Conservation (phyloP, 2,113 vertebrate species). For the Cygnus buccinator region DNA sequence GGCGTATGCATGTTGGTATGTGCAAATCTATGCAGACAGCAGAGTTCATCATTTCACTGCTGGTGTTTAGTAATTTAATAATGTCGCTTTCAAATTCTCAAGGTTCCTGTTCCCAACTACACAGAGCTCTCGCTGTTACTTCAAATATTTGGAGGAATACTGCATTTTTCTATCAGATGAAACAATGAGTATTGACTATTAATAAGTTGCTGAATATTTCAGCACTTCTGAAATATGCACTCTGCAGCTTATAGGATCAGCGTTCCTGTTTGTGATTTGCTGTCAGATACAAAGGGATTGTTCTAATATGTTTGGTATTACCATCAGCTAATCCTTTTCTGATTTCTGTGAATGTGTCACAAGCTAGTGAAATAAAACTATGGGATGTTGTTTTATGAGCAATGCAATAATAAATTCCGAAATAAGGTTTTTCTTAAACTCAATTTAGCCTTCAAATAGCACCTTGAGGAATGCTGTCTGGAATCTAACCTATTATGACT, state of each 20-base stretch:
- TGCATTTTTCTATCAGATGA: neutral
- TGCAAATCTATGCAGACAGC: accelerated
- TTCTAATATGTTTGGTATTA: conserved; percentile 53
- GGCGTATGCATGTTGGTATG: too few species aligned
- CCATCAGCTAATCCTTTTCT: conserved; percentile 31
- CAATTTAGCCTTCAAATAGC: conserved; percentile 2
- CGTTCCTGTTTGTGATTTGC: conserved; percentile 46
- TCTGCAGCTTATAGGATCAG: neutral
- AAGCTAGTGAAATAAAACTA: neutral
- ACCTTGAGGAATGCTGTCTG: neutral
- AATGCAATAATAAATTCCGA: conserved; percentile 24
- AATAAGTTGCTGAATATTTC: conserved; percentile 58
- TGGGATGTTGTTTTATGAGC: conserved; percentile 34
- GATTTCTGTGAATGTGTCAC: conserved; percentile 13
- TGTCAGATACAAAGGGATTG: conserved; percentile 54
- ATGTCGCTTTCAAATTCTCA: neutral
- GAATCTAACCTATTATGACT: neutral
- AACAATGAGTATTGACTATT: conserved; percentile 8
- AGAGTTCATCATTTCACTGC: neutral
- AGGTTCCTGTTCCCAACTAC: neutral
- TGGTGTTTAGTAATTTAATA: neutral
- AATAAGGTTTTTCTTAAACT: conserved; percentile 12
- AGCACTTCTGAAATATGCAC: conserved; percentile 22
- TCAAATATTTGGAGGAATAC: neutral
- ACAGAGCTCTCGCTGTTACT: neutral